Conservation (phyloP, 1,140 invertebrate species). For the Bombyx mori region ASM3026992v2 NC_085122.1:4950501-4951000, state of each 20-base stretch:
- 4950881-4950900: slow-evolving; percentile 76
- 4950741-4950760: slow-evolving; percentile 15
- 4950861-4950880: slow-evolving; percentile 86
- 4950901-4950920: slow-evolving; percentile 79
- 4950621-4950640: no score
- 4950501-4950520: no score
- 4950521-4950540: no score
- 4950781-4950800: slow-evolving; percentile 81
- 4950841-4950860: slow-evolving; percentile 84
- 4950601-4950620: no score
- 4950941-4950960: slow-evolving; percentile 84
- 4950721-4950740: background rate
- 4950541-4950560: no score
- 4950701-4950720: background rate
- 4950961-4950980: slow-evolving; percentile 76
- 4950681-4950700: no score
- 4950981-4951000: slow-evolving; percentile 56
- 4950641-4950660: background rate
- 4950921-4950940: slow-evolving; percentile 72
- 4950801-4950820: slow-evolving; percentile 86
- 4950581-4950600: no score
- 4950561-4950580: no score
- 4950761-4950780: slow-evolving; percentile 45
- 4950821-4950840: slow-evolving; percentile 84
- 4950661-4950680: background rate